Conservation (phyloP, 2,888 invertebrate genomes). For the Anaspis maculata region DNA sequence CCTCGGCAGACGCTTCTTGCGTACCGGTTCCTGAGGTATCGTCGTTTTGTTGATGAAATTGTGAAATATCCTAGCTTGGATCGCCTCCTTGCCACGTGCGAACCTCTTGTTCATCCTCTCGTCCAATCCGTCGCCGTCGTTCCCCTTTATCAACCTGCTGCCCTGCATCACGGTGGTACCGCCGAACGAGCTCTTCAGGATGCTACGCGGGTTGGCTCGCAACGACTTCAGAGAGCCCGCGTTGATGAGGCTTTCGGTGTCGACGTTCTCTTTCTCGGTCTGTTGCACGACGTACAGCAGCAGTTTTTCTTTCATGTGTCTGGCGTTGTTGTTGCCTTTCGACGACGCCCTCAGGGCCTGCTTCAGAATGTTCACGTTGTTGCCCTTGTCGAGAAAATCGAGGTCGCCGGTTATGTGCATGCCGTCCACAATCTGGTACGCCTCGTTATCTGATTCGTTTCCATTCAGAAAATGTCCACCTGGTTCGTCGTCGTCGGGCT, state of each 20-base stretch:
- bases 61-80: slow-evolving; percentile 32
- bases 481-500: not conserved
- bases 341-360: slow-evolving; percentile 9
- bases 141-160: not conserved
- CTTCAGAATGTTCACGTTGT: slow-evolving; percentile 18
- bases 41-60: slow-evolving; percentile 36
- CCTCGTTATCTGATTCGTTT: slow-evolving; percentile 25
- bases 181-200: slow-evolving; percentile 30
- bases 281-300: slow-evolving; percentile 30
- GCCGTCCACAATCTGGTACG: slow-evolving; percentile 31
- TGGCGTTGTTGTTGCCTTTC: slow-evolving; percentile 17
- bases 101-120: slow-evolving; percentile 25
- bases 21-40: slow-evolving; percentile 35
- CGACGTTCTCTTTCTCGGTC: slow-evolving; percentile 37
- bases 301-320: too few relatives aligned
- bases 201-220: slow-evolving; percentile 30
- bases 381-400: slow-evolving; percentile 5
- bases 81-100: slow-evolving; percentile 31
- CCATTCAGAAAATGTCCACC: not conserved
- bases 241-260: slow-evolving; percentile 14
- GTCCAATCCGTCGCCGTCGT: too few relatives aligned
- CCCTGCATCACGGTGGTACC: not conserved
- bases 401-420: slow-evolving; percentile 29
- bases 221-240: slow-evolving; percentile 5
- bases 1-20: slow-evolving; percentile 35